phyloP scores from a whole-genome alignment of 1,140 invertebrate genomes.

The Adoxophyes honmai region DNA sequence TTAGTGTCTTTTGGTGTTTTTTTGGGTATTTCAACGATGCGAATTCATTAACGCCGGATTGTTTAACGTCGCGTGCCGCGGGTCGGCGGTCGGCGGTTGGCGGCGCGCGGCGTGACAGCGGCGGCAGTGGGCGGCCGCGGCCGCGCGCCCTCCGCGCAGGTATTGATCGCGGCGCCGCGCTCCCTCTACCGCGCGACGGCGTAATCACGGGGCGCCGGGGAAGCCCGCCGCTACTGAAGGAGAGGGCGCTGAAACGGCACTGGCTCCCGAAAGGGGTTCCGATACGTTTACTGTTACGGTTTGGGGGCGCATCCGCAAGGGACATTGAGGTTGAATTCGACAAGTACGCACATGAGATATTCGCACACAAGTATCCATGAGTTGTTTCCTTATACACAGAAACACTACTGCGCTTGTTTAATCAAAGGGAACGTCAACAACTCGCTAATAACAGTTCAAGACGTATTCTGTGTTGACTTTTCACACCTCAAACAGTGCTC shows the following conservation, averaged over 20 bases:
- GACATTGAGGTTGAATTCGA: no score
- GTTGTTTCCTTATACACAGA: no score
- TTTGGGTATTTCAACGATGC: not conserved
- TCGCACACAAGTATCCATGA: no score
- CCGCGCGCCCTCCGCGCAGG: conserved; percentile 50
- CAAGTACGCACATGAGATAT: no score
- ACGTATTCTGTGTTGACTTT: not conserved
- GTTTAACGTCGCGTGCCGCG: not conserved
- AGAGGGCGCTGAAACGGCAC: conserved; percentile 46
- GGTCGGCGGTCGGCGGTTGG: conserved; percentile 19
- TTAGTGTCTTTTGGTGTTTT: conserved; percentile 1
- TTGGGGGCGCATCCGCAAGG: no score
- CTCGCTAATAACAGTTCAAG: not conserved
- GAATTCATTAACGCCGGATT: conserved; percentile 6
- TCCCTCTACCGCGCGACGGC: conserved; percentile 41
- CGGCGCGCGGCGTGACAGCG: conserved; percentile 18
- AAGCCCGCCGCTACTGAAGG: conserved; percentile 37
- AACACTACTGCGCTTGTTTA: no score
- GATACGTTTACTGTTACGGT: no score
- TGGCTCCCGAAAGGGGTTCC: not conserved
- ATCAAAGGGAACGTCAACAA: not conserved
- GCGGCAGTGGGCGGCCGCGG: no score
- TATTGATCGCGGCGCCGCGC: conserved; percentile 61
- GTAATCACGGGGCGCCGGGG: conserved; percentile 37
- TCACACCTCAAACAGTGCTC: not conserved